Evolutionary conservation across 1,140 invertebrate genomes (phyloP).

Genomic region (Scaptomyza montana): DNA sequence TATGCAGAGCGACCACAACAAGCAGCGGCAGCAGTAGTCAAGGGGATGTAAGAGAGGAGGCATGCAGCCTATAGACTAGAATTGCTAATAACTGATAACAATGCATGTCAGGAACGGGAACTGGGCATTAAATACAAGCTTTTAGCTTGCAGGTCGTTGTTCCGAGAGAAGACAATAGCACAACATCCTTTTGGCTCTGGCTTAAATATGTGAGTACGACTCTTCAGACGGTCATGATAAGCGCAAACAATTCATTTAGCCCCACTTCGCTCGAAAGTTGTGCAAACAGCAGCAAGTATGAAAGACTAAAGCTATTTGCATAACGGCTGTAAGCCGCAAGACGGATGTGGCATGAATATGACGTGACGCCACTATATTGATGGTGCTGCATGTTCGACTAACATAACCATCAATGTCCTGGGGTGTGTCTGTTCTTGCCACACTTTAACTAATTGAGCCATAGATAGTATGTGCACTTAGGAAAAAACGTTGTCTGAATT

Average conservation of each 20-base stretch:
- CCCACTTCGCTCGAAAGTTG: constrained; percentile 24
- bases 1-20: constrained; percentile 53
- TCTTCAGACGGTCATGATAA: constrained; percentile 51
- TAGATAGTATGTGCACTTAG: constrained; percentile 9
- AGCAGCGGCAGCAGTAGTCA: constrained; percentile 24
- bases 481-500: too few relatives aligned
- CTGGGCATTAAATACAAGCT: constrained; percentile 41
- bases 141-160: constrained; percentile 63
- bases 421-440: constrained; percentile 51
- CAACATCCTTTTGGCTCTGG: constrained; percentile 23
- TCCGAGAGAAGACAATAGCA: constrained; percentile 50
- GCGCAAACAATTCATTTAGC: constrained; percentile 34
- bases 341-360: constrained; percentile 17
- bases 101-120: constrained; percentile 8
- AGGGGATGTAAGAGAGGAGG: background rate
- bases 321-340: constrained; percentile 34
- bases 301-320: constrained; percentile 63
- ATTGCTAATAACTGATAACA: constrained; percentile 64
- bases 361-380: constrained; percentile 45
- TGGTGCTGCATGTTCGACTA: constrained; percentile 55
- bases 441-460: constrained; percentile 70
- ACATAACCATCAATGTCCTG: constrained; percentile 70
- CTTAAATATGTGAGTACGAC: constrained; percentile 13
- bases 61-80: too few relatives aligned
- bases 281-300: constrained; percentile 45